These are phyloP conservation scores for Chloroceryle aenea DNA, from an alignment of 2,113 vertebrate species.

Conservation along the genomic window DNA sequence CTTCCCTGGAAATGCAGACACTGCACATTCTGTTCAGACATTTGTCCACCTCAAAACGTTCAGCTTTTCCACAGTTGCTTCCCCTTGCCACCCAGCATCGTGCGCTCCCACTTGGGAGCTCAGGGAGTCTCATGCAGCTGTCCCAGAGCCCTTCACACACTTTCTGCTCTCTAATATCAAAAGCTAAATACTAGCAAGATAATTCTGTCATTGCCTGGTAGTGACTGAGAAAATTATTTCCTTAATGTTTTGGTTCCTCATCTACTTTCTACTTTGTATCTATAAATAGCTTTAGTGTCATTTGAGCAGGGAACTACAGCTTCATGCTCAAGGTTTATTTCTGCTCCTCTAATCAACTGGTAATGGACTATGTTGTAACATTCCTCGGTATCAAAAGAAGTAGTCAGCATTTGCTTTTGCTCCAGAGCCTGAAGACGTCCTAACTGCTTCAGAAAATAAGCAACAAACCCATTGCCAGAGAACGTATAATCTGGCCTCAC, in stretches of 20 bases:
- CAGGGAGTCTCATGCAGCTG: neutral
- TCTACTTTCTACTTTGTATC: slow-evolving; percentile 17
- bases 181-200: slow-evolving; percentile 63
- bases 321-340: slow-evolving; percentile 53
- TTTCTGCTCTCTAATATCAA: slow-evolving; percentile 36
- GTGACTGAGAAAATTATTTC: slow-evolving; percentile 62
- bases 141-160: slow-evolving; percentile 32
- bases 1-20: slow-evolving; percentile 4
- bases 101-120: accelerated
- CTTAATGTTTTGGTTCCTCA: slow-evolving; percentile 52
- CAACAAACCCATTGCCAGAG: neutral
- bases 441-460: neutral
- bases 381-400: slow-evolving; percentile 15
- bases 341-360: slow-evolving; percentile 52
- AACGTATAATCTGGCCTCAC: neutral
- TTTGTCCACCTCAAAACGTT: neutral
- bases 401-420: slow-evolving; percentile 44
- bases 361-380: slow-evolving; percentile 43
- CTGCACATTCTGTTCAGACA: neutral
- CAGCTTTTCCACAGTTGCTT: neutral
- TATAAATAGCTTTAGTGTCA: slow-evolving; percentile 59
- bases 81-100: neutral
- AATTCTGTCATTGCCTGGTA: slow-evolving; percentile 57
- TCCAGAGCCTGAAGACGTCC: neutral
- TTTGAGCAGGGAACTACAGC: slow-evolving; percentile 26